These are phyloP conservation scores for Buathra laborator DNA, from an alignment of 2,888 invertebrate species.

Conservation along the genomic window DNA sequence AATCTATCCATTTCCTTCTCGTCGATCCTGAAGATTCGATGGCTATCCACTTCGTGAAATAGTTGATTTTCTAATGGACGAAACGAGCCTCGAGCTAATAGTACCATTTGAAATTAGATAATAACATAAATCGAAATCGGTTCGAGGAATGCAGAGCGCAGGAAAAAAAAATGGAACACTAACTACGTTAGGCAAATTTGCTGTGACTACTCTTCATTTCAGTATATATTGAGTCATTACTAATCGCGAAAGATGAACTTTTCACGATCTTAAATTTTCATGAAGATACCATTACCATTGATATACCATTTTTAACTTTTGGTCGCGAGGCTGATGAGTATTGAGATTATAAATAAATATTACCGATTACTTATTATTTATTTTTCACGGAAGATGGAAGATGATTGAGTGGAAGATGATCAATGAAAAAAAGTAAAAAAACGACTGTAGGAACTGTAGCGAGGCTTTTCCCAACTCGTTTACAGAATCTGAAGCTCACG, in stretches of 20 bases:
- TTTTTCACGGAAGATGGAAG: not conserved
- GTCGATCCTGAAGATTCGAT: slow-evolving; percentile 27
- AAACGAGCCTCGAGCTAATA: not conserved
- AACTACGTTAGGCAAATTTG: no score
- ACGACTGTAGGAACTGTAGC: slow-evolving; percentile 8
- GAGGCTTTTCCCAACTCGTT: slow-evolving; percentile 61
- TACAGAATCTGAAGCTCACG: slow-evolving; percentile 35
- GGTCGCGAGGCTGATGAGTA: not conserved
- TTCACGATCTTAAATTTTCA: not conserved
- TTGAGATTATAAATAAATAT: slow-evolving; percentile 1
- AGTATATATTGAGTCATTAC: not conserved
- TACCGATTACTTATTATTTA: not conserved
- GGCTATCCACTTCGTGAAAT: slow-evolving; percentile 28
- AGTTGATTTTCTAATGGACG: slow-evolving; percentile 40
- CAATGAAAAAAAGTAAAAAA: slow-evolving; percentile 12
- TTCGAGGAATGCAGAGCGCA: not conserved
- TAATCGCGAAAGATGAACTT: not conserved
- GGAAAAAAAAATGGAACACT: not conserved
- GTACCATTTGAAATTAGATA: not conserved
- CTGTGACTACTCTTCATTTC: not conserved
- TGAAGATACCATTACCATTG: no score
- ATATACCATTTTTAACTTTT: not conserved
- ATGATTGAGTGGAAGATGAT: slow-evolving; percentile 4
- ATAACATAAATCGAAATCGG: not conserved
- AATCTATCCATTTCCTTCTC: slow-evolving; percentile 33